Evolutionary conservation across 2,797 vertebrate genomes (phyloP).

Genomic region (Cynopterus sphinx): DNA sequence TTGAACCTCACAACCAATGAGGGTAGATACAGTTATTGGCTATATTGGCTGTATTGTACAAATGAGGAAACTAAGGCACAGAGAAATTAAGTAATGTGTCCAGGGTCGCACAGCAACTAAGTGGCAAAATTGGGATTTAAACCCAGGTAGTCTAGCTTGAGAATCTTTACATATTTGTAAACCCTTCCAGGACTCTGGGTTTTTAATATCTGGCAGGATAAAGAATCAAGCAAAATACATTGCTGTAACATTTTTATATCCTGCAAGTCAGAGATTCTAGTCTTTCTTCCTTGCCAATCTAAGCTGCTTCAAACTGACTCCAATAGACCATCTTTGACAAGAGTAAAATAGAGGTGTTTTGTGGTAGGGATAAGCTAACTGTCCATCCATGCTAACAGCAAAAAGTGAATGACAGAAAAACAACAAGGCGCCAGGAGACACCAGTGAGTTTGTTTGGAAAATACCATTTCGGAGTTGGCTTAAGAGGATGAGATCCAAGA

Average conservation of each 20-base stretch:
- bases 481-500: neutral
- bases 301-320: conserved; percentile 7
- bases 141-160: neutral
- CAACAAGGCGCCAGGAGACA: neutral
- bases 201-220: conserved; percentile 22
- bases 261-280: neutral
- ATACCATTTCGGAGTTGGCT: neutral
- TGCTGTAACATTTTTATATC: conserved; percentile 39
- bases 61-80: neutral
- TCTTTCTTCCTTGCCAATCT: conserved; percentile 29
- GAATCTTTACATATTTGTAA: neutral
- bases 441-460: neutral
- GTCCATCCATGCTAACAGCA: neutral
- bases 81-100: neutral
- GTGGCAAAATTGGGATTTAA: neutral
- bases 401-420: neutral
- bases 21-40: neutral
- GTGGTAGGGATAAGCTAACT: conserved; percentile 5
- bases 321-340: neutral
- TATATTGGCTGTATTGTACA: neutral
- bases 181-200: neutral
- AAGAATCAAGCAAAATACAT: conserved; percentile 4
- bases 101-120: neutral
- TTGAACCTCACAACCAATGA: neutral
- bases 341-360: conserved; percentile 6